These are phyloP conservation scores for Lampris megalopsis DNA, from an alignment of 2,113 vertebrate genomes.

Conservation along the genomic window DNA sequence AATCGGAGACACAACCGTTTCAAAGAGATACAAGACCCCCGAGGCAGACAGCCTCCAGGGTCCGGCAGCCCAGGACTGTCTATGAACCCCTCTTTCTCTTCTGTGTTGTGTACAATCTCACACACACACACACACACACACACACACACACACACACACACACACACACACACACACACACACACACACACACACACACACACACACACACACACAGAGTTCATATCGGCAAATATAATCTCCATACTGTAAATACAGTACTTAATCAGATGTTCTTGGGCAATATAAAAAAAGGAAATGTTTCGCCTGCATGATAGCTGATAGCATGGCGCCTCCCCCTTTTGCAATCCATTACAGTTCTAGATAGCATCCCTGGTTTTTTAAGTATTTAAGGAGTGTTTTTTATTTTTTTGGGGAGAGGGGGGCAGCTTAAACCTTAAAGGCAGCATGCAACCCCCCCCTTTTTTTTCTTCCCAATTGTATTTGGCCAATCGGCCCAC, in stretches of 20 bases:
- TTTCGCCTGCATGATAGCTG: no score
- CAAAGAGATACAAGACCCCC: constrained; percentile 54
- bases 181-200: not conserved
- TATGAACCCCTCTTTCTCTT: constrained; percentile 33
- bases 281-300: constrained; percentile 48
- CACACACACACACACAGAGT: constrained; percentile 38
- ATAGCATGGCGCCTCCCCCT: no score
- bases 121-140: constrained; percentile 14
- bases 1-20: constrained; percentile 52
- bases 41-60: constrained; percentile 35
- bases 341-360: constrained; percentile 12
- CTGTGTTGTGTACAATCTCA: constrained; percentile 21
- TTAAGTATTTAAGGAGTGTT: no score
- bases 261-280: constrained; percentile 65
- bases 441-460: no score
- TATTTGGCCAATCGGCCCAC: no score
- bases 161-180: not conserved
- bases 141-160: constrained; percentile 11
- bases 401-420: not conserved
- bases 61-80: constrained; percentile 36
- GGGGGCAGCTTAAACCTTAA: not conserved
- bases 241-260: constrained; percentile 56
- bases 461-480: no score
- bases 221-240: constrained; percentile 70
- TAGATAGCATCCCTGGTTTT: not conserved